A percentile compares a stretch with the other conserved stretches of the same genome.
Evolutionary conservation across 2,113 vertebrate species (phyloP).

Genomic region (Picathartes gymnocephalus): DNA sequence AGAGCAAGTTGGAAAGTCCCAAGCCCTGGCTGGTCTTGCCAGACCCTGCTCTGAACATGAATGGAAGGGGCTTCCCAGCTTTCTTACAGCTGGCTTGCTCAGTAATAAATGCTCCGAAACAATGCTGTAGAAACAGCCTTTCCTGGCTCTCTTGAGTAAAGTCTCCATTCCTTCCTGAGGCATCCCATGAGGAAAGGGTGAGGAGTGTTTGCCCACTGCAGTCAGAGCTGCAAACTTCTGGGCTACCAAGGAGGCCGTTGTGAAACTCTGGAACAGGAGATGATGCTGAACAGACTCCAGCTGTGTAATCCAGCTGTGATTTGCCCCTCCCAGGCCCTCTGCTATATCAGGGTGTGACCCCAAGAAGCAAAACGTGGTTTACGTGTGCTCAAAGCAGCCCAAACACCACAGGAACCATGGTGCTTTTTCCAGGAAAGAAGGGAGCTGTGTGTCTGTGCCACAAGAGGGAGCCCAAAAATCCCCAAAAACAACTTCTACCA

Average conservation of each 20-base stretch:
- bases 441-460: background rate
- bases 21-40: background rate
- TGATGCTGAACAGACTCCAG: background rate
- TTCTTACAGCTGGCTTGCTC: background rate
- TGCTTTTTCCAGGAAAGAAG: background rate
- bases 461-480: constrained; percentile 53
- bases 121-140: too few relatives aligned
- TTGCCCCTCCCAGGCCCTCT: background rate
- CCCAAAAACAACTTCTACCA: background rate
- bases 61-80: background rate
- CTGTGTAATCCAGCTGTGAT: background rate
- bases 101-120: background rate
- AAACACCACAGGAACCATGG: fast-evolving
- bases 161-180: background rate
- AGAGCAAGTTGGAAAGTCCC: background rate
- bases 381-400: background rate
- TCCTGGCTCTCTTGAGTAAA: background rate
- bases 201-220: background rate
- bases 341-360: background rate
- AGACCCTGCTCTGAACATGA: background rate
- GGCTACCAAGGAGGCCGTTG: background rate
- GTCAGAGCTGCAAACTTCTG: background rate
- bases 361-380: background rate
- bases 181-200: background rate
- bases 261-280: background rate